Conservation (phyloP, 2,888 invertebrate genomes). For the Drosophila picticornis region DNA sequence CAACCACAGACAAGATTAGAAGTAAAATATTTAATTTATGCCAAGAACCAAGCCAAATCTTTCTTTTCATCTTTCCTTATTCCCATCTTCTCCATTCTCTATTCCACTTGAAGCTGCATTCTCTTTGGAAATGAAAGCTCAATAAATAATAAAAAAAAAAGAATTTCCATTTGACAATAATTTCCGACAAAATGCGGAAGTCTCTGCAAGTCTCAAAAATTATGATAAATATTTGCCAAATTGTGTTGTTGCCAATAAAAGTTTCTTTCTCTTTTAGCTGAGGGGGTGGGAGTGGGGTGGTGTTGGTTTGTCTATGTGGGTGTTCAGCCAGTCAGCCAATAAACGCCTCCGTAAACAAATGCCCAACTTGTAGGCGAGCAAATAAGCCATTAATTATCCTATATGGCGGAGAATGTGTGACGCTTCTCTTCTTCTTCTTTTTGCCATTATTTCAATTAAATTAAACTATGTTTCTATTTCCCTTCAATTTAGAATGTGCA, state of each 20-base stretch:
- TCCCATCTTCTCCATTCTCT: background rate
- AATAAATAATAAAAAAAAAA: conserved; percentile 12
- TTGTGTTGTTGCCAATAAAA: background rate
- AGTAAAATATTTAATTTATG: background rate
- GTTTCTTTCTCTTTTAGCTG: conserved; percentile 1
- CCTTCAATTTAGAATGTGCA: background rate
- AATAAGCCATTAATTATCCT: conserved; percentile 27
- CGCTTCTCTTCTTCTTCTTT: conserved; percentile 1
- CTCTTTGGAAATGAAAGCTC: background rate
- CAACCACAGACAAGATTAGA: conserved; percentile 4
- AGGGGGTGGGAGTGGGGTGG: background rate
- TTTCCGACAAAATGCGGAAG: conserved; percentile 41
- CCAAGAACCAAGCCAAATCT: background rate
- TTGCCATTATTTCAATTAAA: conserved; percentile 5
- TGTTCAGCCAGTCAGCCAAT: conserved; percentile 7
- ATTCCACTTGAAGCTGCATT: background rate
- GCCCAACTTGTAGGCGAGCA: conserved; percentile 8
- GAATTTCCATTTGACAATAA: conserved; percentile 37
- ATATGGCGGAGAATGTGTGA: conserved; percentile 29
- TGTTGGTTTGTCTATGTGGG: background rate
- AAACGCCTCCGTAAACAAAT: conserved; percentile 42
- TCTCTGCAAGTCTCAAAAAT: conserved; percentile 8
- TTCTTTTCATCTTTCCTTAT: background rate
- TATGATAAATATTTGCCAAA: conserved; percentile 19
- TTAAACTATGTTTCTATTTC: conserved; percentile 5